Base-by-base conservation (phyloP, 2,113 vertebrate species). In the Malurus cyaneus region DNA sequence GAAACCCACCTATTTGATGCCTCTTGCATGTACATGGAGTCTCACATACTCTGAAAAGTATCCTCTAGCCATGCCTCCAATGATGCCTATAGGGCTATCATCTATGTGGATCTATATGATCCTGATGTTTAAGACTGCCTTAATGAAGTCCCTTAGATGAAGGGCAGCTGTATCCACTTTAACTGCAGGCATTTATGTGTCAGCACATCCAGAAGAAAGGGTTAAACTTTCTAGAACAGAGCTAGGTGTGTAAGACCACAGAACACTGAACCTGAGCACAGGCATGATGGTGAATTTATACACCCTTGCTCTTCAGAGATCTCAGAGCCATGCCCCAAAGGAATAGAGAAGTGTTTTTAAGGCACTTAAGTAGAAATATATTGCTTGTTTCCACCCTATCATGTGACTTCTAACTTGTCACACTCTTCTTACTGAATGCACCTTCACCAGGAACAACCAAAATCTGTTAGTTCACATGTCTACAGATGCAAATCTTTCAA, bases 251-350 rank as follows among this genome's bases (percentile, higher is more conserved):
- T 53, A 70, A 88, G 24, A 52, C 11, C 23, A 36, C 9, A 24
- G 56, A 23, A 23, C 15, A 5, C 10, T 32, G 32, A 74, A 39
- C 7, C 14, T 0, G 0, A 70, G 47, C 23, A 34, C 5, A n/a
- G 16, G 4, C 19, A 23, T 25, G 32, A 64, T 12, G 6, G 12
- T 52, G 34, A 78, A 60, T 65, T n/a, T 56, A 36, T 47, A 89
- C 7, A 44, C 26, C 12, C 21, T 3, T 60, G 32, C 8, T 56
- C 31, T 69, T 77, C 18, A 47, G 23, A 47, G 9, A 15, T 31
- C 32, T 65, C 41, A 42, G 34, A 73, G 16, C 17, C 25, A 31
- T 47, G 8, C 4, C 21, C 54, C 34, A 69, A 44, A 78, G 12
- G 10, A 25, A 25, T 1, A 71, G 8, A 83, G 12, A 31, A n/a